Evolutionary conservation across 2,888 invertebrate species (phyloP).

Genomic region (Trichogramma evanescens): DNA sequence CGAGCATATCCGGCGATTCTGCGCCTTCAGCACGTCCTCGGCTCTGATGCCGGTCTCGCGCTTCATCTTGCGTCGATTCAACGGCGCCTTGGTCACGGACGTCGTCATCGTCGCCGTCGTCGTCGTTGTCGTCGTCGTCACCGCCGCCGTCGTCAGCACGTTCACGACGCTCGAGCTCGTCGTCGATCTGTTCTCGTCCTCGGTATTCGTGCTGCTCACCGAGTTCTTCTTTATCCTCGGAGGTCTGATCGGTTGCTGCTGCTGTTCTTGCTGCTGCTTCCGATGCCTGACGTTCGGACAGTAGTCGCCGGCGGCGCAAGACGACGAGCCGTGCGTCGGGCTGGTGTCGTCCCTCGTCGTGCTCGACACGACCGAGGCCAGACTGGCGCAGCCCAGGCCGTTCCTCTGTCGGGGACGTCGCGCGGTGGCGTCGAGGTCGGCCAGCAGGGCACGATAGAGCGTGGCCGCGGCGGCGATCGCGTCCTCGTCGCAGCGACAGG

Average conservation of each 20-base stretch:
- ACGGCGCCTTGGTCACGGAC: no score
- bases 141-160: slow-evolving; percentile 31
- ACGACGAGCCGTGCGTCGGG: slow-evolving; percentile 20
- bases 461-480: slow-evolving; percentile 88
- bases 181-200: slow-evolving; percentile 31
- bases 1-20: slow-evolving; percentile 25
- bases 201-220: slow-evolving; percentile 41
- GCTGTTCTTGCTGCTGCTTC: slow-evolving; percentile 28
- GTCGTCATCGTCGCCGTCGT: slow-evolving; percentile 17
- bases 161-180: slow-evolving; percentile 43
- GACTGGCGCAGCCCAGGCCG: slow-evolving; percentile 71
- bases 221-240: slow-evolving; percentile 69
- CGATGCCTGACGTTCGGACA: background rate
- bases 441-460: slow-evolving; percentile 79
- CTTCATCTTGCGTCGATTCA: slow-evolving; percentile 25
- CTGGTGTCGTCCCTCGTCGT: slow-evolving; percentile 27
- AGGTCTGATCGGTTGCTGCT: slow-evolving; percentile 53
- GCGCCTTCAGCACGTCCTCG: slow-evolving; percentile 39
- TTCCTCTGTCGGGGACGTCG: slow-evolving; percentile 61
- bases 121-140: slow-evolving; percentile 24
- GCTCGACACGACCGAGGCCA: slow-evolving; percentile 50
- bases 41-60: slow-evolving; percentile 37
- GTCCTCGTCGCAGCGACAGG: slow-evolving; percentile 82
- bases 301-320: no score
- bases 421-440: slow-evolving; percentile 48